Percentiles rank a stretch among this genome's conserved stretches.
These are phyloP conservation scores for Luffia ferchaultella DNA, from an alignment of 2,888 invertebrate genomes.

Conservation along the genomic window DNA sequence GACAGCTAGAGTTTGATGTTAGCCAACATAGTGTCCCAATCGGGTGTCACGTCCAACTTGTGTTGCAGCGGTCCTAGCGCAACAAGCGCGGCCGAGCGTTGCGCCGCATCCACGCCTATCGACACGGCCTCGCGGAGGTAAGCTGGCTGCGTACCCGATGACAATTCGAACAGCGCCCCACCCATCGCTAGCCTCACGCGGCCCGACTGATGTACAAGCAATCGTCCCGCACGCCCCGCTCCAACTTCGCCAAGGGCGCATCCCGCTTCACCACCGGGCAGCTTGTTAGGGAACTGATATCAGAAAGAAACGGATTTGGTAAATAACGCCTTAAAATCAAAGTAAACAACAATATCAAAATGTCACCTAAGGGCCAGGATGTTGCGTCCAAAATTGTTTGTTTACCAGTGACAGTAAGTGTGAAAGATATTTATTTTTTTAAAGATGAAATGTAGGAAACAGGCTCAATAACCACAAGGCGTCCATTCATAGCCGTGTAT, in stretches of 20 bases:
- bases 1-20: neutral
- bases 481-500: no score
- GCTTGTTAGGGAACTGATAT: slow-evolving; percentile 37
- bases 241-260: slow-evolving; percentile 52
- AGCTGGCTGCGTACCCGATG: slow-evolving; percentile 63
- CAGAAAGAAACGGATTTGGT: slow-evolving; percentile 1
- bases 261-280: slow-evolving; percentile 45
- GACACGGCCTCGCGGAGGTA: slow-evolving; percentile 68
- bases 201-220: slow-evolving; percentile 66
- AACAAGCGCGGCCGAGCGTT: slow-evolving; percentile 63
- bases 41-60: slow-evolving; percentile 64
- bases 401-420: no score
- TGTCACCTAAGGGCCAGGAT: no score
- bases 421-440: no score
- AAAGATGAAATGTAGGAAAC: no score
- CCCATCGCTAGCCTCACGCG: slow-evolving; percentile 63
- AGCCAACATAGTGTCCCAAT: slow-evolving; percentile 57
- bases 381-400: no score
- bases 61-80: slow-evolving; percentile 64
- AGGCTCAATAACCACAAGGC: no score
- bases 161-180: slow-evolving; percentile 64
- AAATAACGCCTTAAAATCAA: no score
- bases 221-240: slow-evolving; percentile 67
- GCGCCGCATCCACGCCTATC: slow-evolving; percentile 49
- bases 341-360: no score